Conservation (phyloP, 2,797 vertebrate genomes). For the Gallinago solitaria region DNA sequence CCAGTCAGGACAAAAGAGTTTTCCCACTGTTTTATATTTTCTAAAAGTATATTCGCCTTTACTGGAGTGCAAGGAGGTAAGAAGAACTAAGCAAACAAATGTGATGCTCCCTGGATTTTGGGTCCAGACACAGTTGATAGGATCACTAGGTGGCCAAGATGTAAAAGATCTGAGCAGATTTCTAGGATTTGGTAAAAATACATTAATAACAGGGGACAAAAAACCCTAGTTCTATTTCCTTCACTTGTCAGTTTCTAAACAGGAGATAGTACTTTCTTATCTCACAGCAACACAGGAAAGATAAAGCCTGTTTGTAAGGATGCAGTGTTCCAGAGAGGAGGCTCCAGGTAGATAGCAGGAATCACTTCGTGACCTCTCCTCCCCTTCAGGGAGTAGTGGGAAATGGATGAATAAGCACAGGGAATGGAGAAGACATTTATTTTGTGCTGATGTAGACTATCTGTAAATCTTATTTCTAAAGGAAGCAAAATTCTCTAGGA, state of each 20-base stretch:
- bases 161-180: not conserved
- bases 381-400: not conserved
- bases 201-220: not conserved
- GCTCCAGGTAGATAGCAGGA: not conserved
- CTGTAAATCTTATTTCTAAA: not conserved
- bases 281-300: not conserved
- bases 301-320: not conserved
- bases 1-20: not conserved
- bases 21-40: not conserved
- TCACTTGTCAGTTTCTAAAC: not conserved
- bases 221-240: rapidly evolving
- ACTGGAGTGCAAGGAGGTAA: not conserved
- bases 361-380: not conserved
- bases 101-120: not conserved
- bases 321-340: not conserved
- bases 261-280: not conserved
- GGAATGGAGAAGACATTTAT: not conserved
- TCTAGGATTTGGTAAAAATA: not conserved
- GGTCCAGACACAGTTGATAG: not conserved
- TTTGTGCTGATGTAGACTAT: not conserved
- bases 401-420: not conserved
- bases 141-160: not conserved
- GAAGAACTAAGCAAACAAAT: not conserved
- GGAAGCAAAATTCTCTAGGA: not conserved
- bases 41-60: not conserved